These are phyloP conservation scores for Ascidia mentula DNA, from an alignment of 23 tunicate species.

Conservation along the genomic window DNA sequence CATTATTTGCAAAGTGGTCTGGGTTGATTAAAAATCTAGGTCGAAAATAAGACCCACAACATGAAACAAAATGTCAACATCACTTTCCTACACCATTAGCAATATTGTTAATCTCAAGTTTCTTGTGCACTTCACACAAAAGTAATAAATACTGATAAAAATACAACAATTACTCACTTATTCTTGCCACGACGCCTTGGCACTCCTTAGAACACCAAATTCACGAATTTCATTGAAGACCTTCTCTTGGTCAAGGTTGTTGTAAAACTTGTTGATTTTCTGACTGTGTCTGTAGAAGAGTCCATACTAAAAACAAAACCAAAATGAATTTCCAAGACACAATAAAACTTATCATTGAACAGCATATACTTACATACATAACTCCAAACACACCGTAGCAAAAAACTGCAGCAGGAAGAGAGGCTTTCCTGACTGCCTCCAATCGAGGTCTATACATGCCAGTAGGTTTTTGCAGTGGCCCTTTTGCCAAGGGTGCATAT, in stretches of 20 bases:
- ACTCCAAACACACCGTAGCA: constrained; percentile 23
- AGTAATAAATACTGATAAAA: too few species aligned
- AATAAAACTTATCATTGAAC: too few species aligned
- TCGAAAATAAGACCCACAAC: too few species aligned
- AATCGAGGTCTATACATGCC: constrained; percentile 49
- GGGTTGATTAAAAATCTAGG: too few species aligned
- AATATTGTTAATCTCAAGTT: too few species aligned
- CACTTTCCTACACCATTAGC: too few species aligned
- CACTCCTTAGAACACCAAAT: constrained; percentile 67
- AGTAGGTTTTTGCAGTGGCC: constrained; percentile 65
- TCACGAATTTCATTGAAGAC: constrained; percentile 70
- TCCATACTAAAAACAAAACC: neutral
- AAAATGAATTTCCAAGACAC: too few species aligned
- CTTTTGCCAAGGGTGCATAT: constrained; percentile 75
- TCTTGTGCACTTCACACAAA: too few species aligned
- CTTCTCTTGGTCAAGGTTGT: constrained; percentile 59
- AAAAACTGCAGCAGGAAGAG: constrained; percentile 25
- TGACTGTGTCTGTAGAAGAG: constrained; percentile 16
- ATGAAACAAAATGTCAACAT: too few species aligned
- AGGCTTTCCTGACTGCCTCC: constrained; percentile 16
- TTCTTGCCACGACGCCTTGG: constrained; percentile 91
- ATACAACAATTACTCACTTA: neutral
- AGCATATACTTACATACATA: constrained; percentile 36
- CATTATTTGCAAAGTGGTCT: too few species aligned
- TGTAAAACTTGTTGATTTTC: constrained; percentile 12